Evolutionary conservation across 2,888 invertebrate species (phyloP).

Genomic region (Cosmia pyralina): DNA sequence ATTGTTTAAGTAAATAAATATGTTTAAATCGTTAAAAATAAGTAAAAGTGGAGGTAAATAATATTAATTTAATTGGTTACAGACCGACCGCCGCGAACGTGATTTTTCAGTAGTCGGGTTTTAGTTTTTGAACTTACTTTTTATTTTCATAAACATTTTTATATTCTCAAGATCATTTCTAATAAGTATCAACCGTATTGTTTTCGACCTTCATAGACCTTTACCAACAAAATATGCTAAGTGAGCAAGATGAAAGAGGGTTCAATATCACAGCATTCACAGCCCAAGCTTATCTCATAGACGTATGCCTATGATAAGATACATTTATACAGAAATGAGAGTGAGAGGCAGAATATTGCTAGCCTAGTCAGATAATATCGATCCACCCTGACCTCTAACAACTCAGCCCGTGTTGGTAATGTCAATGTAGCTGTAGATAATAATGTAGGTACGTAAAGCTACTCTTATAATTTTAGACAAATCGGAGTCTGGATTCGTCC

Average conservation of each 20-base stretch:
- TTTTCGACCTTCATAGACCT: not conserved
- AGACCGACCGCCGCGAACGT: no score
- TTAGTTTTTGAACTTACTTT: no score
- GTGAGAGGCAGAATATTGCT: slow-evolving; percentile 23
- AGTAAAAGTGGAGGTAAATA: no score
- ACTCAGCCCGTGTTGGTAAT: slow-evolving; percentile 22
- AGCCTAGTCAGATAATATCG: slow-evolving; percentile 33
- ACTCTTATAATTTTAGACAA: not conserved
- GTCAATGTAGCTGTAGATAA: slow-evolving; percentile 12
- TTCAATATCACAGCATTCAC: not conserved
- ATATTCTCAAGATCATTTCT: no score
- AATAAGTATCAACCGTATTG: no score
- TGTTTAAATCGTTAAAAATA: no score
- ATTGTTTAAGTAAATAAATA: no score
- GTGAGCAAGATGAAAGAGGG: not conserved
- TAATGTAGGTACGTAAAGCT: no score
- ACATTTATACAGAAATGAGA: not conserved
- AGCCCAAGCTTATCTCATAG: not conserved
- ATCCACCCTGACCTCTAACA: slow-evolving; percentile 44
- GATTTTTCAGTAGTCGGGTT: no score
- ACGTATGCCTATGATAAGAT: not conserved
- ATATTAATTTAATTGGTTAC: no score
- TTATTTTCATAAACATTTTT: no score
- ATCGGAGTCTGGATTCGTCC: not conserved
- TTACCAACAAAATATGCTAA: not conserved